A percentile compares a stretch with the other conserved stretches of the same genome.
phyloP scores from a whole-genome alignment of 2,888 invertebrate genomes.

The Conus canariensis region DNA sequence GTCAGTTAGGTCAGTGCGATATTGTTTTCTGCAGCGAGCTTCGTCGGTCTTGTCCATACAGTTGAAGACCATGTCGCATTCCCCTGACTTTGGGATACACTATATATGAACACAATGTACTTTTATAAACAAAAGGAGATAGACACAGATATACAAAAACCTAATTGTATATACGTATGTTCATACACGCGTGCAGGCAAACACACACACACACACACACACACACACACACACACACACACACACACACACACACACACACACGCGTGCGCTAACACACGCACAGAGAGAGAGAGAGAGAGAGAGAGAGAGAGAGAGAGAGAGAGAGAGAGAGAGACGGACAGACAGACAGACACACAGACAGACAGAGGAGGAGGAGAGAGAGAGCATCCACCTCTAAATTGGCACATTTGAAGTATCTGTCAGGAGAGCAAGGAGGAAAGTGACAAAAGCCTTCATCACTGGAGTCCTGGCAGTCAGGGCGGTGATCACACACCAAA shows the following conservation, averaged over 20 bases:
- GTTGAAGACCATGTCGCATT: neutral
- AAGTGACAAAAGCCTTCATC: conserved; percentile 19
- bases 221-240: neutral
- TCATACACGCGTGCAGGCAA: neutral
- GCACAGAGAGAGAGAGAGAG: no score
- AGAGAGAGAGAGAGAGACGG: neutral
- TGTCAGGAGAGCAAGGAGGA: neutral
- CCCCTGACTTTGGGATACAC: neutral
- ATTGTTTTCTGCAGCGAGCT: neutral
- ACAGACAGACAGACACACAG: conserved; percentile 31
- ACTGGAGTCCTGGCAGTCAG: conserved; percentile 20
- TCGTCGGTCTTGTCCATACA: neutral
- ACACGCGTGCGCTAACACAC: neutral
- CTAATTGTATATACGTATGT: no score
- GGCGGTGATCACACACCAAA: conserved; percentile 28
- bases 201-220: neutral
- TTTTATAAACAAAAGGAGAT: no score
- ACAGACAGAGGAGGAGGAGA: neutral
- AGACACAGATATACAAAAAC: no score
- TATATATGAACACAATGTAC: neutral
- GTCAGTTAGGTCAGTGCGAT: neutral
- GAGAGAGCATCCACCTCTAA: neutral
- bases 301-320: no score
- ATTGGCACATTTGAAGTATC: neutral
- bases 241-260: conserved; percentile 1